These are phyloP conservation scores for Aproaerema taeniolella DNA, from an alignment of 2,888 invertebrate genomes.

Conservation along the genomic window DNA sequence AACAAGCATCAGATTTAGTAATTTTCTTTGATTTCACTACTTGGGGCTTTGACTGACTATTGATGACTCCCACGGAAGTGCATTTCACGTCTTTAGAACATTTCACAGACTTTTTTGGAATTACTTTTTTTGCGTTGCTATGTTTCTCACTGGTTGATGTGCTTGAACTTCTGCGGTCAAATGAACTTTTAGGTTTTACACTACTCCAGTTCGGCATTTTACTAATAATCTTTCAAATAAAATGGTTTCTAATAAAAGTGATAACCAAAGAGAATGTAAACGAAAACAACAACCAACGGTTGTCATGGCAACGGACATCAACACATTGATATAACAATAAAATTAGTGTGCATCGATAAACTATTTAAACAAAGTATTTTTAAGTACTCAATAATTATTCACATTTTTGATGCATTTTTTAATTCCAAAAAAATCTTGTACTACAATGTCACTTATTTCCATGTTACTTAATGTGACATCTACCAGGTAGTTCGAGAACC, in stretches of 20 bases:
- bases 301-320: constrained; percentile 27
- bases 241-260: too few species aligned
- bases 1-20: constrained; percentile 45
- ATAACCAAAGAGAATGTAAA: too few species aligned
- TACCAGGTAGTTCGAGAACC: too few species aligned
- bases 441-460: not conserved
- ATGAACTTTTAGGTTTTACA: constrained; percentile 15
- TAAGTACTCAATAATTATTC: too few species aligned
- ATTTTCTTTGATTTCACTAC: constrained; percentile 36
- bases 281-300: constrained; percentile 22
- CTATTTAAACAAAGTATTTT: too few species aligned
- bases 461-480: not conserved
- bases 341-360: not conserved
- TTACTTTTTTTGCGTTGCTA: constrained; percentile 32
- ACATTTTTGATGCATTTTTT: not conserved
- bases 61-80: constrained; percentile 37
- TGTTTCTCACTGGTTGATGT: constrained; percentile 9
- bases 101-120: not conserved
- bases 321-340: not conserved
- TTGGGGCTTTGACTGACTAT: constrained; percentile 14
- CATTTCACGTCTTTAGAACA: constrained; percentile 35
- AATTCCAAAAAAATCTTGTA: not conserved
- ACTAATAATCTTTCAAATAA: not conserved
- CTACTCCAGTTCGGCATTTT: constrained; percentile 20
- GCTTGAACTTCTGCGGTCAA: constrained; percentile 24